Conservation (phyloP, 2,113 vertebrate species). For the Rhinogobius similis region DNA sequence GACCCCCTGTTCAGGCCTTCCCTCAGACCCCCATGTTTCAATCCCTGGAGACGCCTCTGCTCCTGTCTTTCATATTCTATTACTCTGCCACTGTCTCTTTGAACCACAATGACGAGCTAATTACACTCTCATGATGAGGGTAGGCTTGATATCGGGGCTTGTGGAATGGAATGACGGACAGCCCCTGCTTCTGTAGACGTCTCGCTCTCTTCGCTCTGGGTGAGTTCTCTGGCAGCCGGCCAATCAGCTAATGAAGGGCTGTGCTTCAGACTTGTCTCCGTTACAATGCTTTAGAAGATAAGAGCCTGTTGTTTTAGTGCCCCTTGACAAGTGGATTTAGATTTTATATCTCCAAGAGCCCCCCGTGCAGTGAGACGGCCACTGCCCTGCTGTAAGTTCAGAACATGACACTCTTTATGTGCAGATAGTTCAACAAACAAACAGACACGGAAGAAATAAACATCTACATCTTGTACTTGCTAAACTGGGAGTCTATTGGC, state of each 20-base stretch:
- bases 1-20: too few species aligned
- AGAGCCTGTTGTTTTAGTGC: constrained; percentile 38
- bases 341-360: constrained; percentile 41
- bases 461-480: background rate
- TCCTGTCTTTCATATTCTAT: constrained; percentile 11
- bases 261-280: constrained; percentile 47
- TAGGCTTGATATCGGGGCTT: constrained; percentile 45
- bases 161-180: constrained; percentile 62
- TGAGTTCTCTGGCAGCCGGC: constrained; percentile 31
- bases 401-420: background rate
- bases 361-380: constrained; percentile 3
- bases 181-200: constrained; percentile 36
- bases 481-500: background rate
- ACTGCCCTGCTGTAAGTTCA: background rate
- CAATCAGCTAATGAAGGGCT: constrained; percentile 63
- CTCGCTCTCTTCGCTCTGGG: constrained; percentile 11
- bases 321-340: constrained; percentile 44
- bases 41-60: too few species aligned
- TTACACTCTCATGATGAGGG: constrained; percentile 52
- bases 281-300: constrained; percentile 53
- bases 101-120: constrained; percentile 26
- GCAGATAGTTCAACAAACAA: background rate
- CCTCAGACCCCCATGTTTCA: too few species aligned
- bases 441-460: background rate
- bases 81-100: constrained; percentile 5